Evolutionary conservation across 2,113 vertebrate genomes (phyloP), one percentile per base, ranked within the genome.

Genomic region (Nothobranchius kuhntae): DNA sequence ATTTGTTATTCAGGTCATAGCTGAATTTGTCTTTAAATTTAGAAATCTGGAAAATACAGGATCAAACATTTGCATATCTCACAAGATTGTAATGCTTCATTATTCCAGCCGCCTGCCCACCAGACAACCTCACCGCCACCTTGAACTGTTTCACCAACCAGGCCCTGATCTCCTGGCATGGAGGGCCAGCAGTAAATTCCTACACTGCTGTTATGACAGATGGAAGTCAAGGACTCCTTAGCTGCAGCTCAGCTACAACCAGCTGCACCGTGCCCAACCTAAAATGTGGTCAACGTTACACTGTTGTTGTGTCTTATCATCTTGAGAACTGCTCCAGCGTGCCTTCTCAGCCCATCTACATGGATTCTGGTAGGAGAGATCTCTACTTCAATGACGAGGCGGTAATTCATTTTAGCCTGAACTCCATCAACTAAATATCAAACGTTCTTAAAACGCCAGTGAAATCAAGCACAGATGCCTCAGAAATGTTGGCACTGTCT

Each of bases 41-140:
- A 30, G 2, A 30, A 30, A 30, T 4, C 10, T 13, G 3, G 9
- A 15, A 46, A n/a, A 2, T 13, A 50, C 6, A n/a, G 12, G 53
- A 35, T 36, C 4, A 3, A 26, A 72, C 64, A 21, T 21, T 14
- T 59, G 1, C 38, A 24, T 54, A 35, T 45, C 38, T 47, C 14
- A 2, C 7, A 6, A 62, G 52, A 17, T 5, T 13, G 48, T 54
- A 61, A 38, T 17, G 14, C 54, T 61, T 2, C 14, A 8, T 63
- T 24, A n/a, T 58, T 68, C 61, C 68, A 94, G 93, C 81, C 24
- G 69, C 86, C 8, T 94, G 93, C 53, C 84, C 91, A 7, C 91
- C 93, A 6, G 21, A 74, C 12, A 52, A 77, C 6, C 56, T 93
- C 0, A 48, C 65, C 14, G 65, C 86, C 15, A 56, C 45, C 4